These are phyloP conservation scores for Drosophila bocqueti DNA, from an alignment of 1,140 invertebrate species.

Conservation along the genomic window DNA sequence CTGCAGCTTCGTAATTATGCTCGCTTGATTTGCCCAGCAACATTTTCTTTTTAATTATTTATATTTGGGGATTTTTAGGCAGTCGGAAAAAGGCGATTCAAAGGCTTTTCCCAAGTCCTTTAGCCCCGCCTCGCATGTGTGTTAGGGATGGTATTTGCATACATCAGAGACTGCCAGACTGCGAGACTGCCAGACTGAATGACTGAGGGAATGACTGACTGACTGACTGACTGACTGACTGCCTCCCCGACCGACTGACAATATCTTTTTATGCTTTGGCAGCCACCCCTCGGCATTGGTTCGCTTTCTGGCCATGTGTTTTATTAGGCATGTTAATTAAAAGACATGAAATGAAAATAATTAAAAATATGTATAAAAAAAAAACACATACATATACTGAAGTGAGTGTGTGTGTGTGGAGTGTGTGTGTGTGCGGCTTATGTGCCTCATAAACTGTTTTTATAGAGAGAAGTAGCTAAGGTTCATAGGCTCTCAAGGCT, in stretches of 20 bases:
- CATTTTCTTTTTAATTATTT: constrained; percentile 84
- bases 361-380: constrained; percentile 77
- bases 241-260: constrained; percentile 47
- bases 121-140: constrained; percentile 22
- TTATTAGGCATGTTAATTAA: constrained; percentile 85
- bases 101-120: constrained; percentile 50
- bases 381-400: neutral
- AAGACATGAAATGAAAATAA: constrained; percentile 84
- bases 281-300: constrained; percentile 27
- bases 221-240: constrained; percentile 30
- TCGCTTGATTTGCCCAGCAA: constrained; percentile 81
- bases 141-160: constrained; percentile 78
- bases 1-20: constrained; percentile 65
- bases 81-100: constrained; percentile 65
- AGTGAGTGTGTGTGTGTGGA: neutral
- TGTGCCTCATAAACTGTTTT: constrained; percentile 1
- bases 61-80: constrained; percentile 83
- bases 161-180: constrained; percentile 58
- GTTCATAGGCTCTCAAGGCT: constrained; percentile 27
- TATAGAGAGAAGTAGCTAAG: neutral
- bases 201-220: constrained; percentile 32
- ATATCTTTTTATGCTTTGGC: constrained; percentile 77
- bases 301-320: constrained; percentile 72
- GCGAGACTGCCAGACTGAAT: constrained; percentile 4
- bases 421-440: neutral